Evolutionary conservation across 2,888 invertebrate species (phyloP).

Genomic region (Beris chalybata): DNA sequence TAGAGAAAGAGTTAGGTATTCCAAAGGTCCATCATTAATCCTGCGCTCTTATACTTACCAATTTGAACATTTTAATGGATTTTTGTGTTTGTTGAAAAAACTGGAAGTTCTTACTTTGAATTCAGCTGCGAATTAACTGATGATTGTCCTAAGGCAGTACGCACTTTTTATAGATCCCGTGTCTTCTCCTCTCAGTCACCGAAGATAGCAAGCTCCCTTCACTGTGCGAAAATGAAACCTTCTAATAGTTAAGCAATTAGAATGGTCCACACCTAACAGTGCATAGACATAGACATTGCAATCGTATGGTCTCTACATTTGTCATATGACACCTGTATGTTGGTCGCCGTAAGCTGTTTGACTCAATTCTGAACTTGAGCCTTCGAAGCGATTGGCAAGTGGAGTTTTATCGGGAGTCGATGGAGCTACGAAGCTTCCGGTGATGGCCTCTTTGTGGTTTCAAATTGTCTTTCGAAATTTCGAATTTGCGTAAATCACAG

Average conservation of each 20-base stretch:
- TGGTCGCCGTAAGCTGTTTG: background rate
- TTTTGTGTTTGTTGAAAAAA: slow-evolving; percentile 6
- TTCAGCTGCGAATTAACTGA: slow-evolving; percentile 23
- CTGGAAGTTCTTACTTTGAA: slow-evolving; percentile 6
- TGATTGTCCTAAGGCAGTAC: background rate
- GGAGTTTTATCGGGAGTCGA: no score
- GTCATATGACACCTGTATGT: slow-evolving; percentile 7
- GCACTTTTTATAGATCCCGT: slow-evolving; percentile 30
- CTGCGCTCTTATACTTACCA: slow-evolving; percentile 38
- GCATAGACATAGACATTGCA: background rate
- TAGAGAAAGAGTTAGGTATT: slow-evolving; percentile 17
- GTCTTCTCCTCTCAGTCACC: background rate
- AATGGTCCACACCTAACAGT: background rate
- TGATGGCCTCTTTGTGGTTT: no score
- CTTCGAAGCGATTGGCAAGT: no score
- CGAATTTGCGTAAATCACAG: no score
- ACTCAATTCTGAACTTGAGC: no score
- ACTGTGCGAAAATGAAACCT: slow-evolving; percentile 6
- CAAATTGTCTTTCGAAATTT: no score
- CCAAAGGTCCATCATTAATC: slow-evolving; percentile 43
- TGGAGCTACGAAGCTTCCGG: no score
- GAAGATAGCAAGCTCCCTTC: background rate
- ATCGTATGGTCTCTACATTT: background rate
- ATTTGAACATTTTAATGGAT: slow-evolving; percentile 38
- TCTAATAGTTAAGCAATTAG: slow-evolving; percentile 15